These are phyloP conservation scores for Phyllotis vaccarum DNA, from an alignment of 2,797 vertebrate species.

Conservation along the genomic window DNA sequence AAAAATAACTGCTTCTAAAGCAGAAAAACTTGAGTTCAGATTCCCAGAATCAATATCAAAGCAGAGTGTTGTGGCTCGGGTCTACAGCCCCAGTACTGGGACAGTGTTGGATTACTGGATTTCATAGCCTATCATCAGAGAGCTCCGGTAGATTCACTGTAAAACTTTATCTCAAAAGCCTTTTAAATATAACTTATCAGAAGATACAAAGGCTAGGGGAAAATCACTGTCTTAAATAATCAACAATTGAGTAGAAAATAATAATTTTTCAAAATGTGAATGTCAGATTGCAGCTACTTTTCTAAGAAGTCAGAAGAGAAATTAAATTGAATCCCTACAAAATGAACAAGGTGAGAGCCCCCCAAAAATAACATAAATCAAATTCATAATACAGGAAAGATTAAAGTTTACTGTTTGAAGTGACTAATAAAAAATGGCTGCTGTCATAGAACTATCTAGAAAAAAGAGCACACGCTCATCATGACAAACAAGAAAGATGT, in stretches of 20 bases:
- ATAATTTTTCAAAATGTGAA: too few species aligned
- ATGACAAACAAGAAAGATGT: conserved; percentile 16
- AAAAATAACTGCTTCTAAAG: background rate
- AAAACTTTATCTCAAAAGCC: background rate
- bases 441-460: conserved; percentile 11
- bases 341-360: background rate
- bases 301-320: background rate
- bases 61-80: background rate
- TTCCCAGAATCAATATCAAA: background rate
- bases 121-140: background rate
- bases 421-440: background rate
- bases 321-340: background rate
- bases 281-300: background rate
- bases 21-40: background rate
- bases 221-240: background rate
- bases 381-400: background rate
- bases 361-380: background rate
- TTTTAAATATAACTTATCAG: conserved; percentile 30
- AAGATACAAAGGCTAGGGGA: background rate
- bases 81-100: background rate
- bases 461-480: background rate
- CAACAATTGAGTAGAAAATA: background rate
- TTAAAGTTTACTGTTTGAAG: background rate
- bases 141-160: background rate
- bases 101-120: background rate